Percentiles rank a stretch among this genome's conserved stretches.
Conservation (phyloP, 2,113 vertebrate genomes). For the Myotis lucifugus region DNA sequence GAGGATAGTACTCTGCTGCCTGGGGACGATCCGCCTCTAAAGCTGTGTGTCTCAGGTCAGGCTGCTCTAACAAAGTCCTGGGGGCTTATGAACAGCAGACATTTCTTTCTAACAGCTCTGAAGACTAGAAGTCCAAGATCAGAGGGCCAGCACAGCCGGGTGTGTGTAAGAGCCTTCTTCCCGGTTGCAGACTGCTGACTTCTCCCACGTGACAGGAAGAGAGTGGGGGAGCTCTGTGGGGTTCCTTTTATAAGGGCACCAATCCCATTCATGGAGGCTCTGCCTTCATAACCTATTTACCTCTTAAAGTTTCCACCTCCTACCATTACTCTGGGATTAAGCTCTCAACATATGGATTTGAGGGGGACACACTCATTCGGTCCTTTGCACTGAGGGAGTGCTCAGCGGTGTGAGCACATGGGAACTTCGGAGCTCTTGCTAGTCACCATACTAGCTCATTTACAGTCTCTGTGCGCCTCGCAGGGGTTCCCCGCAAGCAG, state of each 20-base stretch:
- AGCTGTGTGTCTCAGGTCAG: not conserved
- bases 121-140: not conserved
- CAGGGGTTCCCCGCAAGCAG: not conserved
- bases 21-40: not conserved
- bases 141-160: fast-evolving
- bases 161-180: not conserved
- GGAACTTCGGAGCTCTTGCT: not conserved
- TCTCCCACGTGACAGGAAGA: fast-evolving
- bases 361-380: not conserved
- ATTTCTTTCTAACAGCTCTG: not conserved
- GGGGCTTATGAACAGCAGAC: not conserved
- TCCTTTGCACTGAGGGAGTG: not conserved
- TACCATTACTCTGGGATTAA: not conserved
- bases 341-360: not conserved
- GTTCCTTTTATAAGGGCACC: not conserved
- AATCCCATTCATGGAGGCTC: not conserved
- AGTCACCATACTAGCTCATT: not conserved
- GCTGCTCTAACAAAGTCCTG: not conserved
- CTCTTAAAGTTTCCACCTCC: not conserved
- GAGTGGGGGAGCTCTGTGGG: not conserved
- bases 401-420: not conserved
- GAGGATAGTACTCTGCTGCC: not conserved
- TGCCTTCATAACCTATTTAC: not conserved
- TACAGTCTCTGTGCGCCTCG: not conserved
- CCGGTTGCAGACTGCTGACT: not conserved